Percentiles rank a stretch among this genome's conserved stretches.
Conservation (phyloP, 2,888 invertebrate species). For the Laspeyria flexula region DNA sequence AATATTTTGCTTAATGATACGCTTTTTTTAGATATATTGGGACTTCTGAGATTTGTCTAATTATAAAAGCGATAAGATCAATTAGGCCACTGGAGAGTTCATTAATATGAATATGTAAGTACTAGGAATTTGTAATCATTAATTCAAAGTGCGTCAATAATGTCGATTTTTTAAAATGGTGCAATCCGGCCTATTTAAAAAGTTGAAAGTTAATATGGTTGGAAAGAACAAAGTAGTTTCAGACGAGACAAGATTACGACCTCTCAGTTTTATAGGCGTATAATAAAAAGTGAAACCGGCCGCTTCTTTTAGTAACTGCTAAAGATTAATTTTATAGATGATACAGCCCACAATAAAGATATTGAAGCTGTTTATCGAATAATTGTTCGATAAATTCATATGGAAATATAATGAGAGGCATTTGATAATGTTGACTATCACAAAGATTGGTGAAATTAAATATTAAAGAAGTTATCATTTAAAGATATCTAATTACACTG, state of each 20-base stretch:
- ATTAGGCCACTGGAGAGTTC: slow-evolving; percentile 1
- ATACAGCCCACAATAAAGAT: slow-evolving; percentile 61
- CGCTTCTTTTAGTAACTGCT: slow-evolving; percentile 70
- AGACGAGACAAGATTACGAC: slow-evolving; percentile 64
- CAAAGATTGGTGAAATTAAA: too few species aligned
- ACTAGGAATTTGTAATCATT: slow-evolving; percentile 18
- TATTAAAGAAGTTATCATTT: too few species aligned
- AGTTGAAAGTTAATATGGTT: slow-evolving; percentile 56
- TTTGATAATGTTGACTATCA: background rate
- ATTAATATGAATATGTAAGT: slow-evolving; percentile 8
- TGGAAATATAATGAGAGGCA: background rate
- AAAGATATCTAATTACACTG: too few species aligned
- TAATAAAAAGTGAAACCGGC: slow-evolving; percentile 73
- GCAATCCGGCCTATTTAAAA: slow-evolving; percentile 62
- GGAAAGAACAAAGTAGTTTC: slow-evolving; percentile 49
- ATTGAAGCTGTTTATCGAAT: slow-evolving; percentile 48
- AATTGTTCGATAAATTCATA: slow-evolving; percentile 20
- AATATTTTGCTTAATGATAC: slow-evolving; percentile 23
- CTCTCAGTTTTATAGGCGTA: slow-evolving; percentile 72
- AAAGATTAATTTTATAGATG: slow-evolving; percentile 65
- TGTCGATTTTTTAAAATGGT: slow-evolving; percentile 65
- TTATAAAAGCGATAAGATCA: slow-evolving; percentile 22
- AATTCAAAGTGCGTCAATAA: slow-evolving; percentile 58
- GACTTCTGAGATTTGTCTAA: slow-evolving; percentile 16
- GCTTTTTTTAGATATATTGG: slow-evolving; percentile 12